Evolutionary conservation across 2,113 vertebrate genomes (phyloP).

Genomic region (Columba janthina): DNA sequence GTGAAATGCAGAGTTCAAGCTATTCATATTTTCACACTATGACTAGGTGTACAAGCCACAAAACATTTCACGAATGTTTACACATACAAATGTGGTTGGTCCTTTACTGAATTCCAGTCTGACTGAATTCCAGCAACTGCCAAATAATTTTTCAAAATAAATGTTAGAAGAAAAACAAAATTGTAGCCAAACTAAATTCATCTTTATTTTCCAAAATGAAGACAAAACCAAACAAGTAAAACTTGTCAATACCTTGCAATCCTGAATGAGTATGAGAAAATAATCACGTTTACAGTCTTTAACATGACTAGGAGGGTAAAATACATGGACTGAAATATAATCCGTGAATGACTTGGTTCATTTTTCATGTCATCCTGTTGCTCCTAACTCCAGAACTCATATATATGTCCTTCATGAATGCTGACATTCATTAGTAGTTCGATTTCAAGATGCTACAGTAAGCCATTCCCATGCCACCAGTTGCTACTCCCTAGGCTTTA

Average conservation of each 20-base stretch:
- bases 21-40: background rate
- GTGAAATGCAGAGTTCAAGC: background rate
- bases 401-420: background rate
- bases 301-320: background rate
- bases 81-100: background rate
- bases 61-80: background rate
- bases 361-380: background rate
- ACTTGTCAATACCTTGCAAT: background rate
- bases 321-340: background rate
- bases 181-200: background rate
- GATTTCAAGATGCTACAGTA: background rate
- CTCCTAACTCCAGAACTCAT: background rate
- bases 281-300: background rate
- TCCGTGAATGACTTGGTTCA: background rate
- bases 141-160: background rate
- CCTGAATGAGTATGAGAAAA: background rate
- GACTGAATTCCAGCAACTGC: background rate
- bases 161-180: background rate
- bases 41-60: background rate
- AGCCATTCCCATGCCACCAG: background rate
- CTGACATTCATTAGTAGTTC: background rate
- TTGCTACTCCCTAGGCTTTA: background rate
- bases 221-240: background rate
- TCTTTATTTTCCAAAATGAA: background rate
- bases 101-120: background rate